Evolutionary conservation across 2,888 invertebrate species (phyloP), one percentile per base, ranked within the genome.

Genomic region (Oeneis ivallda): DNA sequence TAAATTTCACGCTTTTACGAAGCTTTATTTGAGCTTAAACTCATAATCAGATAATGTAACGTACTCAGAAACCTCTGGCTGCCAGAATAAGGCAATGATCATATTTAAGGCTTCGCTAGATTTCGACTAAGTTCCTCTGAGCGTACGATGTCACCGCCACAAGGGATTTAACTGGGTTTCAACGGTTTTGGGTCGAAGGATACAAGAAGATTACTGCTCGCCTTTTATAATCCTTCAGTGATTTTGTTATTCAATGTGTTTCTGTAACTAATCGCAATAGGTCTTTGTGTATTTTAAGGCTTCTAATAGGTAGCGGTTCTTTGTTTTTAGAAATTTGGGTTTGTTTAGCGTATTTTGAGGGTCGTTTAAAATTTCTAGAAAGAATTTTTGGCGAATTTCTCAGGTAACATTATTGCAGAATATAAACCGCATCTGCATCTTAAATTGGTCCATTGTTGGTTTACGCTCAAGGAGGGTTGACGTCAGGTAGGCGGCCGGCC

Each of bases 61-160:
- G 69, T 74, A 77, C 53, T 64, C 65, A 68, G 72, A 70, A 74
- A 72, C 75, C 74, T 75, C 71, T 73, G 68, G 61, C 54, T 67
- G 63, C 71, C 69, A 69, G 71, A 73, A 73, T 72, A 72, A 69
- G 74, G 72, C 75, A 73, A 74, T 77, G 78, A 80, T 82, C 79
- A 82, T 80, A 82, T 81, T 81, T 81, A 78, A 79, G 75, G 78
- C 78, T 76, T 79, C 77, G 76, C 77, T 82, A 81, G 79, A 80
- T 83, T 80, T 76, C 69, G 70, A 74, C 74, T 81, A 81, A 83
- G 79, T 80, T 77, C 77, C 78, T 84, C 83, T 83, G 80, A 79
- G 76, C 72, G 68, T 49, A 70, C 69, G 70, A 75, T 76, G 77
- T 77, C 78, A 74, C 72, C 75, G 72, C 77, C 77, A 78, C 79